Evolutionary conservation across 2,113 vertebrate species (phyloP).

Genomic region (Craseonycteris thonglongyai): DNA sequence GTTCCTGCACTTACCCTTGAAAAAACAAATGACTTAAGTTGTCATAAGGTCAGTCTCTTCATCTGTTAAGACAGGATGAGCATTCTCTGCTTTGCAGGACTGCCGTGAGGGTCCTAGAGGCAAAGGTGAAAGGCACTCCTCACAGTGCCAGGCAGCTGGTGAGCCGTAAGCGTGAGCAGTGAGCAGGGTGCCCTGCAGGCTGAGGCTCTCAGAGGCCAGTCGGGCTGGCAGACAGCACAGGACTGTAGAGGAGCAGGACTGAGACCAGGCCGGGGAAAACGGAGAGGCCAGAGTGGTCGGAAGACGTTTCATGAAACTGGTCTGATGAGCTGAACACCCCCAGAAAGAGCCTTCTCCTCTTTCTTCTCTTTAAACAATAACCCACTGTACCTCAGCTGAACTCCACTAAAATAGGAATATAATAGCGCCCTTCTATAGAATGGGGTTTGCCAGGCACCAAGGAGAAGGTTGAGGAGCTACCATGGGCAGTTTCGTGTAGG

Average conservation of each 20-base stretch:
- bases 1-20: slow-evolving; percentile 53
- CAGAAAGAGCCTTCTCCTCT: neutral
- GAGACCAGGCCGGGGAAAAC: neutral
- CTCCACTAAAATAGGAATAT: neutral
- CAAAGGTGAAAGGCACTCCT: neutral
- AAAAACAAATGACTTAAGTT: slow-evolving; percentile 60
- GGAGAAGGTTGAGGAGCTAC: neutral
- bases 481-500: too few relatives aligned
- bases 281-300: too few relatives aligned
- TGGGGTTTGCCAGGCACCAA: neutral
- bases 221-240: neutral
- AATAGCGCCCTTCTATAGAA: neutral
- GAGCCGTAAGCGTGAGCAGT: neutral
- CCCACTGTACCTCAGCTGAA: neutral
- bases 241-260: neutral
- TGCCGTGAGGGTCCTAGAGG: neutral
- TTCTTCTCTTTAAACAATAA: neutral
- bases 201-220: neutral
- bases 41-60: slow-evolving; percentile 1
- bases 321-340: neutral
- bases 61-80: slow-evolving; percentile 43
- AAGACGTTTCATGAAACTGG: neutral
- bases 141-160: neutral
- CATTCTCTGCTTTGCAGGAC: slow-evolving; percentile 21
- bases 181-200: neutral